Evolutionary conservation across 2,113 vertebrate species (phyloP).

Genomic region (Larimichthys polyactis): DNA sequence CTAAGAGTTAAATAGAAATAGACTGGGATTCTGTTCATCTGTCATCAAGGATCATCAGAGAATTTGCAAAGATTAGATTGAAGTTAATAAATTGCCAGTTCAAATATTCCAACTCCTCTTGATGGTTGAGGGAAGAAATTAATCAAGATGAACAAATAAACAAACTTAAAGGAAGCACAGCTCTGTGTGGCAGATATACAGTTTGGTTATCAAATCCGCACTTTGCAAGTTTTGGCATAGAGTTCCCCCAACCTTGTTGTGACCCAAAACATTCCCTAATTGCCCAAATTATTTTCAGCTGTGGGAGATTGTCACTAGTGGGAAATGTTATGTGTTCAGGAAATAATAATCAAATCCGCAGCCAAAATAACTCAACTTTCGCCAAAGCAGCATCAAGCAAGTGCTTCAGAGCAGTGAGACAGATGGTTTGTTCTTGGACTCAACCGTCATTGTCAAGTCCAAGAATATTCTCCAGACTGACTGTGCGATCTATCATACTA

Average conservation of each 20-base stretch:
- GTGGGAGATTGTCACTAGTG: not conserved
- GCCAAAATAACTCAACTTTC: slow-evolving; percentile 8
- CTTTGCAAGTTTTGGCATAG: not conserved
- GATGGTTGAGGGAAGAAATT: not conserved
- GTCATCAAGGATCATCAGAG: not conserved
- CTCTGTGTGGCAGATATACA: not conserved
- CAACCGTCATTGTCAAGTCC: not conserved
- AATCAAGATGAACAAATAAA: not conserved
- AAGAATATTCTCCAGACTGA: slow-evolving; percentile 7
- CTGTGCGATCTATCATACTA: not conserved
- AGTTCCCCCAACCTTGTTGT: not conserved
- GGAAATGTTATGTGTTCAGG: slow-evolving; percentile 12
- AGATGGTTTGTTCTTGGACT: slow-evolving; percentile 26
- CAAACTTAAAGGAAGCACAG: not conserved
- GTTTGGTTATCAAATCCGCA: too few relatives aligned
- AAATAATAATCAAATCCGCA: slow-evolving; percentile 3
- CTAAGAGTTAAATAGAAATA: not conserved
- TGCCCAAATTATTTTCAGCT: slow-evolving; percentile 6
- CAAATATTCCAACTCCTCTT: not conserved
- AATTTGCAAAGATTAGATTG: too few relatives aligned
- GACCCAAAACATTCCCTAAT: not conserved
- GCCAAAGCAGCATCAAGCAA: not conserved
- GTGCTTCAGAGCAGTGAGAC: not conserved
- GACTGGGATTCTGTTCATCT: not conserved
- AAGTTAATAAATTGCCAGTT: not conserved